Evolutionary conservation across 2,888 invertebrate genomes (phyloP).

Genomic region (Nemotelus pantherinus): DNA sequence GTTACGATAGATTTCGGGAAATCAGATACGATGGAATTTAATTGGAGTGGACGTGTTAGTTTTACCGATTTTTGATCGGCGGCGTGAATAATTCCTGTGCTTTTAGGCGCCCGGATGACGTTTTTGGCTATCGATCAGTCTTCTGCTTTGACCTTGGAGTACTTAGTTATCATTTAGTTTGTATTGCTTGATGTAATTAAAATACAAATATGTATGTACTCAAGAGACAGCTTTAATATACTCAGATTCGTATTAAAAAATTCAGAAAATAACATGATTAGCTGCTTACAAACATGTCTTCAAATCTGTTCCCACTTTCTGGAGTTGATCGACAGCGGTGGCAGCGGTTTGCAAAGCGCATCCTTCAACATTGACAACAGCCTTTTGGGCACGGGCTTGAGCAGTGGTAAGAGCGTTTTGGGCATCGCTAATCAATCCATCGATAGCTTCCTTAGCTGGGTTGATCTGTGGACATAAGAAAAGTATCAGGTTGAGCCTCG

Average conservation of each 20-base stretch:
- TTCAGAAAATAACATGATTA: conserved; percentile 1
- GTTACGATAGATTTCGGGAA: not conserved
- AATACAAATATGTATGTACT: too few species aligned
- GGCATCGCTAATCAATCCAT: conserved; percentile 14
- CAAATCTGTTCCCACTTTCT: not conserved
- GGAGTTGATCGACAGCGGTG: conserved; percentile 13
- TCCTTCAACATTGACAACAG: conserved; percentile 29
- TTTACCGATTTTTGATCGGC: too few species aligned
- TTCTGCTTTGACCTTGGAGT: too few species aligned
- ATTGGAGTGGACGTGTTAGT: too few species aligned
- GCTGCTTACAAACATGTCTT: not conserved
- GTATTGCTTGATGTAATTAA: too few species aligned
- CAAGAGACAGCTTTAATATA: not conserved
- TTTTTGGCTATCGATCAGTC: too few species aligned
- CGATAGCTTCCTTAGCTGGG: conserved; percentile 15
- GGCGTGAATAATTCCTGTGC: too few species aligned
- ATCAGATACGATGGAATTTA: too few species aligned
- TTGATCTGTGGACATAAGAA: conserved; percentile 22
- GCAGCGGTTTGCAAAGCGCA: conserved; percentile 32
- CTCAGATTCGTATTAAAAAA: not conserved
- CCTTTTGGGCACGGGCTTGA: not conserved
- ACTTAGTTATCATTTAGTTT: too few species aligned
- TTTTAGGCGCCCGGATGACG: too few species aligned
- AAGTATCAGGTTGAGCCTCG: not conserved
- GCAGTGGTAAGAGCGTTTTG: conserved; percentile 23